phyloP scores from a whole-genome alignment of 2,797 vertebrate species.

The Agapornis canus region DNA sequence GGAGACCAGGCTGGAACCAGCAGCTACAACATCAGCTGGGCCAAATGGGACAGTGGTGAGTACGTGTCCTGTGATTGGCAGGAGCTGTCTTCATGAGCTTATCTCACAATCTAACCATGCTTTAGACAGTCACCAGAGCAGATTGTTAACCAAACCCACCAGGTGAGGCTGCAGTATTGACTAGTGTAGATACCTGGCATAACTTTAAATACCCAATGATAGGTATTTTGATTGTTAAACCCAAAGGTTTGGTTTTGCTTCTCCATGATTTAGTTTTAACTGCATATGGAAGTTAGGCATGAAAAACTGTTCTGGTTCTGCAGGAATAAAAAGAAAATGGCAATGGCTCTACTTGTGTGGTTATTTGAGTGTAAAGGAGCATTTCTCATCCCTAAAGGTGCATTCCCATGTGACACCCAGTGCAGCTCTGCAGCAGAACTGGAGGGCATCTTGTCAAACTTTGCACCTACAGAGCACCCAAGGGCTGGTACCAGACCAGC shows the following conservation, averaged over 20 bases:
- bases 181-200: neutral
- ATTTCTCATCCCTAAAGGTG: slow-evolving; percentile 29
- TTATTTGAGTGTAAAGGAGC: neutral
- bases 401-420: neutral
- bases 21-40: neutral
- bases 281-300: neutral
- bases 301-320: neutral
- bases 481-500: neutral
- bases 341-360: rapidly evolving
- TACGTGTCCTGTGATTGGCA: neutral
- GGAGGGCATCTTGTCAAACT: neutral
- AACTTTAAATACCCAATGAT: neutral
- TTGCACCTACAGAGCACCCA: neutral
- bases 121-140: neutral
- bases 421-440: neutral
- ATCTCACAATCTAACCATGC: rapidly evolving
- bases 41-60: neutral
- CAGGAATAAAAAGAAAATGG: neutral
- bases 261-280: neutral
- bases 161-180: neutral
- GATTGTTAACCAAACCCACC: neutral
- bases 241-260: neutral
- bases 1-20: slow-evolving; percentile 12
- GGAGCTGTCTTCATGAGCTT: neutral
- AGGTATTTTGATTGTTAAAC: neutral